Evolutionary conservation across 2,797 vertebrate species (phyloP).

Genomic region (Vespertilio murinus): DNA sequence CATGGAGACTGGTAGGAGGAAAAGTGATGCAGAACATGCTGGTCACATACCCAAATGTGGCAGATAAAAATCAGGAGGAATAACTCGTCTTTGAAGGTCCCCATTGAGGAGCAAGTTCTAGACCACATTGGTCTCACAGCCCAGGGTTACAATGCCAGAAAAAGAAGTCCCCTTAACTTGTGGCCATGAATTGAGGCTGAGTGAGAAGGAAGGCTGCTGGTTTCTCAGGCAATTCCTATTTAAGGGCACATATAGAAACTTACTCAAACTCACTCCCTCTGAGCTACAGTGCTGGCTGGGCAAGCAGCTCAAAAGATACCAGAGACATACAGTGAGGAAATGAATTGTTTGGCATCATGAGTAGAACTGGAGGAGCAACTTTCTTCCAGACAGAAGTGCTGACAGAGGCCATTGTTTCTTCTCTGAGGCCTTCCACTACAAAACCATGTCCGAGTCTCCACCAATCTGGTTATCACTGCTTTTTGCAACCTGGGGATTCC

Average conservation of each 20-base stretch:
- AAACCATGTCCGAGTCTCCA: background rate
- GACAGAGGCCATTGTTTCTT: background rate
- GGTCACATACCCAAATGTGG: background rate
- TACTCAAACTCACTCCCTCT: background rate
- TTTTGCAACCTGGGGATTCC: background rate
- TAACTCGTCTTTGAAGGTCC: background rate
- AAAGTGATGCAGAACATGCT: background rate
- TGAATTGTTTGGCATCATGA: background rate
- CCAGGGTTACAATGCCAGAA: background rate
- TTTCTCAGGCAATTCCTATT: background rate
- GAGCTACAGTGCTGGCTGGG: background rate
- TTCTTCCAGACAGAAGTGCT: background rate
- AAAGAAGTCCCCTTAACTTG: background rate
- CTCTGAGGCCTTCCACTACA: background rate
- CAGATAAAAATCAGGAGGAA: background rate
- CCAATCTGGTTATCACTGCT: background rate
- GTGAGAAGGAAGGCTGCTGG: background rate
- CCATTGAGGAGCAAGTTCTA: background rate
- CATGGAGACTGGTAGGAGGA: background rate
- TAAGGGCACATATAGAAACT: background rate
- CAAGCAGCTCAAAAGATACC: background rate
- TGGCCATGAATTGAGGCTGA: background rate
- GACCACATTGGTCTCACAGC: background rate
- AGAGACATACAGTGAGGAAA: background rate
- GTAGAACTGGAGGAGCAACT: background rate